A percentile compares a stretch with the other conserved stretches of the same genome.
Evolutionary conservation across 2,888 invertebrate species (phyloP).

Genomic region (Mycalesis mineus): DNA sequence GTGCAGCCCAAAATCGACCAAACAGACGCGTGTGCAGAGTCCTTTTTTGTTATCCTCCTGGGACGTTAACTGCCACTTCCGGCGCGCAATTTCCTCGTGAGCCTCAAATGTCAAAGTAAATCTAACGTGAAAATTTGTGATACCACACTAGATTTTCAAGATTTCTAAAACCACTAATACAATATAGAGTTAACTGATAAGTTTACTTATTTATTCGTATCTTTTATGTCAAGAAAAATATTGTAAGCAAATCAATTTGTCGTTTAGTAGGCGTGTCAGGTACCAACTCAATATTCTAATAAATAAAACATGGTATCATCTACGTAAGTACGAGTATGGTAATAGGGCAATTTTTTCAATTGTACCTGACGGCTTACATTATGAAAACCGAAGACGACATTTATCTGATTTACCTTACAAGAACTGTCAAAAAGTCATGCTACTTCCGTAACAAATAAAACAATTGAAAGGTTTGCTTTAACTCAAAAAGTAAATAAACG

Average conservation of each 20-base stretch:
- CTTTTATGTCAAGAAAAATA: not conserved
- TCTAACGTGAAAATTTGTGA: slow-evolving; percentile 22
- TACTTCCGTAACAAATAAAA: not conserved
- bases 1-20: slow-evolving; percentile 55
- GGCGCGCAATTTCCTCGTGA: slow-evolving; percentile 51
- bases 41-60: slow-evolving; percentile 37
- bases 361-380: too few species aligned
- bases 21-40: slow-evolving; percentile 38
- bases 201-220: not conserved
- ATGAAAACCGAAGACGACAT: too few species aligned
- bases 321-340: too few species aligned
- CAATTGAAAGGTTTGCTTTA: not conserved
- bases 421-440: too few species aligned
- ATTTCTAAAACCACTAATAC: too few species aligned
- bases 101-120: slow-evolving; percentile 51
- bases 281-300: not conserved
- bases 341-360: too few species aligned
- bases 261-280: not conserved
- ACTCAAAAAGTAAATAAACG: not conserved
- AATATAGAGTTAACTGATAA: not conserved
- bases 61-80: slow-evolving; percentile 33
- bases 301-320: not conserved
- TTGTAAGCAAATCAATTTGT: not conserved
- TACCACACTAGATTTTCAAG: not conserved
- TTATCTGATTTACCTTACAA: too few species aligned